These are phyloP conservation scores for Sericinus montela DNA, from an alignment of 2,888 invertebrate genomes.

Conservation along the genomic window DNA sequence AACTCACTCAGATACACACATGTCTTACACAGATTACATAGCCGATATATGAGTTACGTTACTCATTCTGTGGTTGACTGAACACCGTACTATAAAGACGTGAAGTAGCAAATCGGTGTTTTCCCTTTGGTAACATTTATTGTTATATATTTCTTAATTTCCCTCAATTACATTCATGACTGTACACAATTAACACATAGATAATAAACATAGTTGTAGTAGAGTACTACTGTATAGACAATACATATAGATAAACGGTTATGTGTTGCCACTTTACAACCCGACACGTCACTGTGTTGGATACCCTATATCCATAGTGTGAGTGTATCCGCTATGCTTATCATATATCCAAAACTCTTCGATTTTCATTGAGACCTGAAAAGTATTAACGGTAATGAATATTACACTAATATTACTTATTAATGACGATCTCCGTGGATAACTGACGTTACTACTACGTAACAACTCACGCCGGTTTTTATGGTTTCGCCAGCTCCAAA, in stretches of 20 bases:
- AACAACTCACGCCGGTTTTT: no score
- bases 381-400: not conserved
- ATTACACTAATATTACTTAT: no score
- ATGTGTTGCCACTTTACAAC: not conserved
- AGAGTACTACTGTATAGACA: conserved; percentile 1
- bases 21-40: no score
- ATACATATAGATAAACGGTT: not conserved
- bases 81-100: no score
- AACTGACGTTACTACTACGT: no score
- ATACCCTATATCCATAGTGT: conserved; percentile 4
- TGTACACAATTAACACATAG: not conserved
- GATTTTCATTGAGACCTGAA: not conserved
- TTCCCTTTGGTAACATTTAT: not conserved
- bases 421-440: no score
- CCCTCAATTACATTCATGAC: no score
- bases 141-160: not conserved
- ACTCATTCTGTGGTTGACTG: no score
- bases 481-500: no score
- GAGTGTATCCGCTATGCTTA: conserved; percentile 3
- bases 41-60: no score
- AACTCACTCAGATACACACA: no score
- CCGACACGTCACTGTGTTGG: conserved; percentile 3
- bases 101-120: not conserved
- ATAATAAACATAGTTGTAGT: not conserved
- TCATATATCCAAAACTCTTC: not conserved